phyloP scores from a whole-genome alignment of 2,797 vertebrate genomes.

The Tokudaia tokunoshimensis region DNA sequence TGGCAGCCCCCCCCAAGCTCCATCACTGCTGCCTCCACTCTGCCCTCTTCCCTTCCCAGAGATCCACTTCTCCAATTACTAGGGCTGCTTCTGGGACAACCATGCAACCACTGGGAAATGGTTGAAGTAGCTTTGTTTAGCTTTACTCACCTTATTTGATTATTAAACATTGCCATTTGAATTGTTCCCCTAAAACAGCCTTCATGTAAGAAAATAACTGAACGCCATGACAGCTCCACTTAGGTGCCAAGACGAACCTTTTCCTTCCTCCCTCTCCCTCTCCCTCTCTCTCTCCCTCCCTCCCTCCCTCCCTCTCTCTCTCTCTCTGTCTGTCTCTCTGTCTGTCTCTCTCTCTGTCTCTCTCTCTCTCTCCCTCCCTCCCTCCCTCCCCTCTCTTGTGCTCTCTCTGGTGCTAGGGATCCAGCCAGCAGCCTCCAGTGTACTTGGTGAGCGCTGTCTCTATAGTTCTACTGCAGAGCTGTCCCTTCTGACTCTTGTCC shows the following conservation, averaged over 20 bases:
- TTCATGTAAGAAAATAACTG: constrained; percentile 57
- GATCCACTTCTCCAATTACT: not conserved
- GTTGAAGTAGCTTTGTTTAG: constrained; percentile 11
- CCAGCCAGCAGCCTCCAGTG: not conserved
- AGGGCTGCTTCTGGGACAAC: not conserved
- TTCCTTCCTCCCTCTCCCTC: not conserved
- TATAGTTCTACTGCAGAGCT: not conserved
- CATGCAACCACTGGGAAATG: not conserved
- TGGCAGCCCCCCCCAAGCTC: fast-evolving
- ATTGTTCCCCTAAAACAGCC: constrained; percentile 10
- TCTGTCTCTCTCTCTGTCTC: not conserved
- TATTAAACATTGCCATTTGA: constrained; percentile 51
- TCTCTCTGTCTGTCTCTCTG: not conserved
- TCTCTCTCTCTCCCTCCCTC: no score
- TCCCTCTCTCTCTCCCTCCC: no score
- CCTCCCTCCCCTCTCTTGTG: not conserved
- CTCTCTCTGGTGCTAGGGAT: not conserved
- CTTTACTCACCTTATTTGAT: not conserved
- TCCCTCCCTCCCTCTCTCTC: not conserved
- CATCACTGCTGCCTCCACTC: not conserved
- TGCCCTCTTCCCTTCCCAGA: not conserved
- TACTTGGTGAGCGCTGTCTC: not conserved
- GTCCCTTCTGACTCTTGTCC: not conserved
- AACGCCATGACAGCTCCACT: not conserved
- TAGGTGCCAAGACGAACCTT: not conserved